phyloP scores from a whole-genome alignment of 2,888 invertebrate genomes.

The Poecilobothrus nobilitatus region DNA sequence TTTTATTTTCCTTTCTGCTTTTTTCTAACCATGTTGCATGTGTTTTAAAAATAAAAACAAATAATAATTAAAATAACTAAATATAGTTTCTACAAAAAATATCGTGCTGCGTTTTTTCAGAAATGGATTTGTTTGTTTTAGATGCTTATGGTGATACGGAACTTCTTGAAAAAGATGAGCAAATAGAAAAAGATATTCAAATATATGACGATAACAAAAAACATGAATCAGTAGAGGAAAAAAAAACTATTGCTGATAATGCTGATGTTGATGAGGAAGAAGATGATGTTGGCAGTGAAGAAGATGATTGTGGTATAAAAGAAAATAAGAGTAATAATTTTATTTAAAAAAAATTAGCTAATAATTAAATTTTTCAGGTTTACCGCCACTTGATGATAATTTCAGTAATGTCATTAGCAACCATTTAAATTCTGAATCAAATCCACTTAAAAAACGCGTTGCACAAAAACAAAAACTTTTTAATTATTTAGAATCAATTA shows the following conservation, averaged over 20 bases:
- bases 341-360: conserved; percentile 18
- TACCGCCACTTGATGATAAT: conserved; percentile 28
- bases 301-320: conserved; percentile 26
- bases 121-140: conserved; percentile 36
- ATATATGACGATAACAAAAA: background rate
- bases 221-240: conserved; percentile 12
- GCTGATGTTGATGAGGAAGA: conserved; percentile 19
- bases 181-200: conserved; percentile 14
- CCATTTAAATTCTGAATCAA: conserved; percentile 16
- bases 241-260: conserved; percentile 14
- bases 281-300: conserved; percentile 26
- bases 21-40: too few relatives aligned
- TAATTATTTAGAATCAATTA: background rate
- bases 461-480: background rate
- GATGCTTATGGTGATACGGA: conserved; percentile 35
- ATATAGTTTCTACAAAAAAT: too few relatives aligned
- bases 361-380: conserved; percentile 25
- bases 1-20: too few relatives aligned
- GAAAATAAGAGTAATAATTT: conserved; percentile 23
- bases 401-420: conserved; percentile 26
- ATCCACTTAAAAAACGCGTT: background rate
- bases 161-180: conserved; percentile 22
- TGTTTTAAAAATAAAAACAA: too few relatives aligned
- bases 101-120: too few relatives aligned
- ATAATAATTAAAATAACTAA: too few relatives aligned